phyloP scores from a whole-genome alignment of 2,113 vertebrate genomes.

The Orthonyx spaldingii region DNA sequence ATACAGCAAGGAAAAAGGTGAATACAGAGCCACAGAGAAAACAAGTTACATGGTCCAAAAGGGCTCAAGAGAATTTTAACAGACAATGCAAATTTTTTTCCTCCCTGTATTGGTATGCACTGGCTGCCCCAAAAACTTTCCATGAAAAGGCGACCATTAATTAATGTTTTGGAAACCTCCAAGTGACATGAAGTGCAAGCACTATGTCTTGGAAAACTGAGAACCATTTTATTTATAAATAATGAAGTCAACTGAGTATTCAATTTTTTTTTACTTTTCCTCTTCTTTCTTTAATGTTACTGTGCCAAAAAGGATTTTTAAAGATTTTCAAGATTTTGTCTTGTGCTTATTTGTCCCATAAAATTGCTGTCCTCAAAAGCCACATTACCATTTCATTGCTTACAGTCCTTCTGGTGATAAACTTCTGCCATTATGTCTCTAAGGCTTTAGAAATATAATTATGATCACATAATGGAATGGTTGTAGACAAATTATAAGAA shows the following conservation, averaged over 20 bases:
- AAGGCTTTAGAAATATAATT: not conserved
- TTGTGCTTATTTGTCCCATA: not conserved
- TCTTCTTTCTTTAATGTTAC: not conserved
- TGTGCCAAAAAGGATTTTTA: not conserved
- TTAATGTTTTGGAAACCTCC: not conserved
- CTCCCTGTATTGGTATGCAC: not conserved
- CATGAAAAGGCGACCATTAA: not conserved
- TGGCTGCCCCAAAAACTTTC: not conserved
- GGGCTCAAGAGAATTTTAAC: not conserved
- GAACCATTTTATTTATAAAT: not conserved
- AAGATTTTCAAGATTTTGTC: not conserved
- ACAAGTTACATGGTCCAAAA: not conserved
- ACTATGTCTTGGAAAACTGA: not conserved
- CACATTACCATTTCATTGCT: not conserved
- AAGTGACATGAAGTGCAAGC: not conserved
- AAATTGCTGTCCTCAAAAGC: not conserved
- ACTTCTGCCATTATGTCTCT: not conserved
- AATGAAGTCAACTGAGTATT: not conserved
- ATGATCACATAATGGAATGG: not conserved
- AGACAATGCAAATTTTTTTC: not conserved
- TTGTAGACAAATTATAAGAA: not conserved
- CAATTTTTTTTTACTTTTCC: not conserved
- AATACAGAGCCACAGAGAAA: not conserved
- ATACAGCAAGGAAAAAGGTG: not conserved
- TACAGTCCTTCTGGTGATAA: not conserved